Evolutionary conservation across 2,113 vertebrate species (phyloP).

Genomic region (Cyprinodon variegatus): DNA sequence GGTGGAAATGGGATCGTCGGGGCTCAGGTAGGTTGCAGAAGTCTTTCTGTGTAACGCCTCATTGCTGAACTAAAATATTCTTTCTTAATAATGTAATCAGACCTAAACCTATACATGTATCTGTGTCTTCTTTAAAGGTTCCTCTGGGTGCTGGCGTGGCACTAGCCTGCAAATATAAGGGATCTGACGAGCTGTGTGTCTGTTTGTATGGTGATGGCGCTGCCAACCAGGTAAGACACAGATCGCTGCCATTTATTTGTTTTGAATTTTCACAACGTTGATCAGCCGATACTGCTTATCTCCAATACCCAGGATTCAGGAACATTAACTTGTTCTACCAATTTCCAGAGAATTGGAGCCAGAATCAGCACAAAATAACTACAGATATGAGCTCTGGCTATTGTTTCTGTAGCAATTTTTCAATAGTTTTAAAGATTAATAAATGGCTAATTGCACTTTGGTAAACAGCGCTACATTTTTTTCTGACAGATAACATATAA

Average conservation of each 20-base stretch:
- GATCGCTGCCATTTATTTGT: not conserved
- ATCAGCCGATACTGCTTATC: not conserved
- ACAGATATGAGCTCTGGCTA: not conserved
- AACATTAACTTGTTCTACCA: no score
- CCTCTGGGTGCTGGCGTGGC: constrained; percentile 94
- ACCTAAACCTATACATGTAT: not conserved
- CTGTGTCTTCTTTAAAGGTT: constrained; percentile 77
- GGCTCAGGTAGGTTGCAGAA: constrained; percentile 86
- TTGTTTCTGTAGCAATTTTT: not conserved
- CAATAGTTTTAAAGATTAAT: not conserved
- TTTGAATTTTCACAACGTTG: not conserved
- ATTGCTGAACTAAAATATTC: not conserved
- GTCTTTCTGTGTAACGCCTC: not conserved
- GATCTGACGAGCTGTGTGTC: constrained; percentile 86
- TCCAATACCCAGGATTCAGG: no score
- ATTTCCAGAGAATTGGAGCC: not conserved
- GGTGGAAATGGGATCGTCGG: constrained; percentile 97
- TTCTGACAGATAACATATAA: not conserved
- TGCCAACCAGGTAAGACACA: constrained; percentile 90
- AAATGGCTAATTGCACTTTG: not conserved
- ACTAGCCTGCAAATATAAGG: constrained; percentile 89
- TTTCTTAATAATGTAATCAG: not conserved
- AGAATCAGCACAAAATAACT: not conserved
- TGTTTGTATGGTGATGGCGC: constrained; percentile 94
- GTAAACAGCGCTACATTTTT: not conserved